Conservation (phyloP, 2,113 vertebrate genomes). For the Trogon surrucura region DNA sequence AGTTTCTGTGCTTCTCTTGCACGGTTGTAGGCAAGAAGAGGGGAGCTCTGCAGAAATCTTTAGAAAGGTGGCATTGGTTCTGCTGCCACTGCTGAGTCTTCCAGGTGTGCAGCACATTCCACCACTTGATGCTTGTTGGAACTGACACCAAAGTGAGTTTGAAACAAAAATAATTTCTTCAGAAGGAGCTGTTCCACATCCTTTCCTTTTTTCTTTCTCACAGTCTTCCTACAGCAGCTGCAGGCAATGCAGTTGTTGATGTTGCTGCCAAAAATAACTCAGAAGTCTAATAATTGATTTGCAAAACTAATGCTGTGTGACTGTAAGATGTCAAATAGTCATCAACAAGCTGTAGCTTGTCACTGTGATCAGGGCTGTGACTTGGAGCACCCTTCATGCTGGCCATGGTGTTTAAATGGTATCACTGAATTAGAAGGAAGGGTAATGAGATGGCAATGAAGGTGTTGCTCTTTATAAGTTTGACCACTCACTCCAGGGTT, state of each 20-base stretch:
- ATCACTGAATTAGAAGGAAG: not conserved
- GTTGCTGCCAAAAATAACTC: not conserved
- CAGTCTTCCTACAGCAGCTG: not conserved
- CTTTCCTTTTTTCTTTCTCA: not conserved
- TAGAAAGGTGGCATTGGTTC: not conserved
- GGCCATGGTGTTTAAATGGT: not conserved
- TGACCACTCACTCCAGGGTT: not conserved
- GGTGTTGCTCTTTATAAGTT: not conserved
- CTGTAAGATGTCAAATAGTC: not conserved
- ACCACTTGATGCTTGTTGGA: not conserved
- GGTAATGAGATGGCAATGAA: not conserved
- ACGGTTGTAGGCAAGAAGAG: not conserved
- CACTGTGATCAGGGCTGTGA: not conserved
- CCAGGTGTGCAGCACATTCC: not conserved
- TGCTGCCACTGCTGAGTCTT: not conserved
- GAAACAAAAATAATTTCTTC: not conserved
- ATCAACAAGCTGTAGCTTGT: not conserved
- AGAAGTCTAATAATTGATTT: not conserved
- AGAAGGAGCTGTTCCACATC: not conserved
- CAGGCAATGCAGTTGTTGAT: not conserved
- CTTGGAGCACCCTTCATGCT: not conserved
- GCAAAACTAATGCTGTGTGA: not conserved
- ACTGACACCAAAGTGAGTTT: not conserved
- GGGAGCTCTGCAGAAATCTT: not conserved
- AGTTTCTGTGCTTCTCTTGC: not conserved